Base-by-base conservation (phyloP, 2,888 invertebrate species). In the Himalopsyche anomala region DNA sequence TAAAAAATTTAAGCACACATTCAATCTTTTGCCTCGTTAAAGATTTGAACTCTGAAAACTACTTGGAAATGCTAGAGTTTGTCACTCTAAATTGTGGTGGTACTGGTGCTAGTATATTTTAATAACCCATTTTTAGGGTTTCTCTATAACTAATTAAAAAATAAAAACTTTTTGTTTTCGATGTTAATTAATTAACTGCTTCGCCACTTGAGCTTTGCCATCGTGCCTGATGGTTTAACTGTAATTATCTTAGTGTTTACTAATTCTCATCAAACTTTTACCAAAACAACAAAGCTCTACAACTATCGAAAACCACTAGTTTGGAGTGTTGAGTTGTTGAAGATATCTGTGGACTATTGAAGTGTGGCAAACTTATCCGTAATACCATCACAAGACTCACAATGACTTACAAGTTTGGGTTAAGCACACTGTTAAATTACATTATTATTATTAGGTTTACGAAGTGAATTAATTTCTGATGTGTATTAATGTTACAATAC, bases 261-360 rank as follows among this genome's bases (percentile, higher is more conserved):
- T 74, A 74, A 74, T 74, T 74, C 36, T 74, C 74, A 74, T 74
- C 74, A 74, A 74, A 74, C 74, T 74, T 74, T 74, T 74, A 74
- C 74, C 74, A 74, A 74, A 74, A 74, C 74, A 74, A 74, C 74
- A 74, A 74, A 74, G 74, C 74, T 74, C 38, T 74, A 74, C 74
- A 36, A 74, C 36, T 74, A 74, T 74, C 74, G 74, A 74, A 74
- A 74, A 74, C 74, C 74, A 74, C 74, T 74, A 38, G 74, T 74
- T 74, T 74, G 74, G 38, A 74, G 74, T 74, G 74, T 74, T 74
- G 74, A 74, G 74, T 74, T 74, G 74, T 74, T 74, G 38, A 74
- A 74, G 74, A 74, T 74, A 74, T 74, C 74, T 74, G 28, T 74
- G 74, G 74, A 74, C 74, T 74, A 74, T 74, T 74, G 74, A 74